A percentile compares a stretch with the other conserved stretches of the same genome.
These are phyloP conservation scores for Archivesica marissinica DNA, from an alignment of 1,140 invertebrate genomes.

Conservation along the genomic window DNA sequence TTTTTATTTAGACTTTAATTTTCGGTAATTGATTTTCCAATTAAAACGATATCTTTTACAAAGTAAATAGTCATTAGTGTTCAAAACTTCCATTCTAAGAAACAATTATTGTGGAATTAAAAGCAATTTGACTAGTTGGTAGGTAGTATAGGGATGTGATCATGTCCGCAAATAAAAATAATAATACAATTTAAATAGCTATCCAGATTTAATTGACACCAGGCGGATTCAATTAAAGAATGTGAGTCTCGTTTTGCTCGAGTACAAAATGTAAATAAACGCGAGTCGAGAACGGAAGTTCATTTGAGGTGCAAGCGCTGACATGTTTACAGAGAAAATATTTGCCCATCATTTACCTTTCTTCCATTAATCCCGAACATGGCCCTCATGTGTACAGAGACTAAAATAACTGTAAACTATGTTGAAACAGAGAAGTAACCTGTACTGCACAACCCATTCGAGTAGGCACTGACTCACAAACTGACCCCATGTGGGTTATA, in stretches of 20 bases:
- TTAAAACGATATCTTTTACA: neutral
- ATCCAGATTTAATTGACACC: conserved; percentile 16
- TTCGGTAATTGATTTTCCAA: conserved; percentile 4
- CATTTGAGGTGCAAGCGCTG: conserved; percentile 47
- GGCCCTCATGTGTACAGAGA: neutral
- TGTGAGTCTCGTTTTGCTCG: neutral
- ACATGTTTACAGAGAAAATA: conserved; percentile 69
- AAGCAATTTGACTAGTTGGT: neutral
- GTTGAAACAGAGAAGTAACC: neutral
- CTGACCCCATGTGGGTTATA: conserved; percentile 34
- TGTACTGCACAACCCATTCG: neutral
- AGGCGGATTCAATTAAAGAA: conserved; percentile 14
- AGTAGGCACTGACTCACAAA: neutral
- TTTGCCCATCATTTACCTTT: conserved; percentile 63
- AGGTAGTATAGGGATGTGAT: neutral
- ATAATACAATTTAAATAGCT: neutral
- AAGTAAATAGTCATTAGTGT: conserved; percentile 17
- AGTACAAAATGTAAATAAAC: conserved; percentile 37
- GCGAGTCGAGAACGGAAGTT: conserved; percentile 44
- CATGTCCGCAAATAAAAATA: neutral
- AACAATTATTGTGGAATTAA: neutral
- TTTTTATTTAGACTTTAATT: neutral
- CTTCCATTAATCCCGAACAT: conserved; percentile 47
- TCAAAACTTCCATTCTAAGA: neutral
- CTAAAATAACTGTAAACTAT: neutral